phyloP scores from a whole-genome alignment of 2,113 vertebrate genomes.

The Muscicapa adusta region DNA sequence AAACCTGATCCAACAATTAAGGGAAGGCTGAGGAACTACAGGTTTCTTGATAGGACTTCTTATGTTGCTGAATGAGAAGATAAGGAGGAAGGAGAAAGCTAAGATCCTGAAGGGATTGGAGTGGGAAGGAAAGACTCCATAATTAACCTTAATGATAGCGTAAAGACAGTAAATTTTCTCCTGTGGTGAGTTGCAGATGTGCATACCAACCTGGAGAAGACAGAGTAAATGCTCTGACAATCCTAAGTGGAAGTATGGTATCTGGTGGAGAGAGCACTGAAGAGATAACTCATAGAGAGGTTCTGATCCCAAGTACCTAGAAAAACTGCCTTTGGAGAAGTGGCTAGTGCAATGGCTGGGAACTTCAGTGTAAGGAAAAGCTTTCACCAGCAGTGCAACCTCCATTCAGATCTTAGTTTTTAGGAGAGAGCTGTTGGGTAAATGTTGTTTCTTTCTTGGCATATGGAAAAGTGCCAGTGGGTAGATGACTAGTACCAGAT shows the following conservation, averaged over 20 bases:
- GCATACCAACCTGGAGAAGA: not conserved
- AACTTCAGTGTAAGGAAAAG: not conserved
- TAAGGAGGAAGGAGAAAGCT: constrained; percentile 13
- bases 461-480: not conserved
- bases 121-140: constrained; percentile 4
- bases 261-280: not conserved
- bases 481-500: not conserved
- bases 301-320: not conserved
- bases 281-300: not conserved
- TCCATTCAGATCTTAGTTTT: not conserved
- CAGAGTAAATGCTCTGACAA: not conserved
- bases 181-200: not conserved
- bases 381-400: not conserved
- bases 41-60: not conserved
- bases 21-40: not conserved
- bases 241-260: not conserved
- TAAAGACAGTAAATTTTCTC: not conserved
- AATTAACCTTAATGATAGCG: not conserved
- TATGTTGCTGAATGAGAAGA: constrained; percentile 13
- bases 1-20: not conserved
- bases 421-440: not conserved
- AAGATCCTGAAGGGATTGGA: constrained; percentile 38
- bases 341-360: not conserved
- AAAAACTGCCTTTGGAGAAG: not conserved
- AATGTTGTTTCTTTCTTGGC: not conserved